Base-by-base conservation (phyloP, 2,797 vertebrate species). In the Poeciliopsis turneri region DNA sequence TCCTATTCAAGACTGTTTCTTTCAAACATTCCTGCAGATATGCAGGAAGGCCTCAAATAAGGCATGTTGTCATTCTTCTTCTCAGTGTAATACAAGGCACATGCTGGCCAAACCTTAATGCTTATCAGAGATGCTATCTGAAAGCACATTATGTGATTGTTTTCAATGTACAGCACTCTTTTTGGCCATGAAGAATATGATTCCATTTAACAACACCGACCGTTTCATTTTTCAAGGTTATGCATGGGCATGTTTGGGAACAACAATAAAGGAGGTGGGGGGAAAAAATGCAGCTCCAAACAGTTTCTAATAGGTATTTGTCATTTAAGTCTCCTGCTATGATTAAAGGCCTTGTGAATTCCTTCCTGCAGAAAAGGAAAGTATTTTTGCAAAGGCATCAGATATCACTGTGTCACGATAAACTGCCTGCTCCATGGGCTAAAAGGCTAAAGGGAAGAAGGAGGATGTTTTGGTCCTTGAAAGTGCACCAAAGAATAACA, bases 341-440 rank as follows among this genome's bases (percentile, higher is more conserved):
- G 94, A 95, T 95, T 95, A 95, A 96, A 94, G 87, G 90, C 85
- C 91, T 75, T 49, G 80, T 86, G 91, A 92, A 94, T 93, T 93
- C 87, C 91, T 94, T 91, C 90, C 91, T 92, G 91, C 90, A 91
- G 90, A 86, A 93, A 90, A 88, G 90, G 86, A 93, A 93, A 93
- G 91, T 94, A 93, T 95, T 95, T 95, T 90, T 94, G 90, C 95
- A 93, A 95, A 95, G 94, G 92, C 94, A 95, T 96, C 94, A 95
- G 93, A 95, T 95, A 94, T 93, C 91, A 89, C 90, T 80, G 88
- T 87, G 92, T 93, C 90, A 88, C 95, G 94, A 95, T 95, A 88
- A 94, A 95, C 85, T 88, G 89, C 93, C 87, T 84, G 86, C 92
- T 93, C 87, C 36, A 45, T 69, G 76, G 75, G 87, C 89, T 93